Base-by-base conservation (phyloP, 2,113 vertebrate species). In the Oryzias celebensis region DNA sequence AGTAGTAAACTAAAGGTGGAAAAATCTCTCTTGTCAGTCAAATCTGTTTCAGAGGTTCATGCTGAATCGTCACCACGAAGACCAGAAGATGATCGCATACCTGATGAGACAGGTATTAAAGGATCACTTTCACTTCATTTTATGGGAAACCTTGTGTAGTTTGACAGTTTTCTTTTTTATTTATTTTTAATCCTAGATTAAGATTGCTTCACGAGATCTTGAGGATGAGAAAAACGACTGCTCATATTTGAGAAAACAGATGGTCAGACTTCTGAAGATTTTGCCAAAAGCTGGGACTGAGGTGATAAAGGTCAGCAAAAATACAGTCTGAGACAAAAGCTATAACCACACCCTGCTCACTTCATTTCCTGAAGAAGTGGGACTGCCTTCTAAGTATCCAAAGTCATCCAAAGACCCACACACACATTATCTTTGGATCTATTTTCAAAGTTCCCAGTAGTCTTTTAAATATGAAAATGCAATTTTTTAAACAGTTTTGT, bases 61-160 rank as follows among this genome's bases (percentile, higher is more conserved):
- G 76, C 22, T 92, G 51, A 92, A 81, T 68, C 81, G 89, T 43
- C 87, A 94, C 24, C 84, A 92, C 50, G 77, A 47, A 47, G 90
- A 93, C 45, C 90, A 91, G 47, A 75, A 71, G 24, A 90, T 83
- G 68, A 89, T 94, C 66, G 79, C 81, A 69, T 65, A 90, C 17
- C 58, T 95, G 87, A 90, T 95, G 81, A 88, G 92, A 72, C 92
- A 94, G 94, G 95, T 89, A 75, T 44, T 46, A 93, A 91, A 13
- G 2, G 7, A 8, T 3, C 44, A 55, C 28, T 20, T 31, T 49
- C 17, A 45, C 15, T 57, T 14, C 47, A 4, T 66, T 48, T 18
- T 12, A 8, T 48, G 0, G 4, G 24, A n/a, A n/a, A 1, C 17
- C n/a, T 2, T 23, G 13, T 5, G n/a, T 13, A 48, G 14, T 42